Evolutionary conservation across 2,113 vertebrate genomes (phyloP), one percentile per base, ranked within the genome.

Genomic region (Amphiprion ocellaris): DNA sequence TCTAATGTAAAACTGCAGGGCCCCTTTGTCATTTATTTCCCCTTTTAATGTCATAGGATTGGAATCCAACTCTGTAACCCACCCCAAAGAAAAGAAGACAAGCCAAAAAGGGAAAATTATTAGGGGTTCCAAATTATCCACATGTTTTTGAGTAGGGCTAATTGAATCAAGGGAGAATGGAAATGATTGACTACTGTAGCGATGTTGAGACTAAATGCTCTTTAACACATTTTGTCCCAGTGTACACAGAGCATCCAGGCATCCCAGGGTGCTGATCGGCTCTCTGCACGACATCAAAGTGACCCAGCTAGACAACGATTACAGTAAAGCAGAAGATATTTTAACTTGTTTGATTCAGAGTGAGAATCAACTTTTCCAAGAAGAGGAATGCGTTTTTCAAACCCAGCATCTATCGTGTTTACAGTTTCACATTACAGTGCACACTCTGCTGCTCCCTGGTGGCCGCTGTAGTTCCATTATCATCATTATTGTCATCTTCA

Each of bases 1-100:
- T 85, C 88, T 94, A 94, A 95, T 94, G 87, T 87, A 94, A 94
- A 94, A 92, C 94, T 94, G 92, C 93, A 93, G 94, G 92, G 90
- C 92, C 90, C 87, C 86, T 93, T 94, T 95, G 93, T 93, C 87
- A 79, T 93, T 94, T 88, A 89, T 94, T 95, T 93, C 93, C 89
- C 85, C 85, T 90, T 93, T 94, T 91, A 91, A 93, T 93, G 93
- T 93, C 89, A 94, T 91, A 85, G 92, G 86, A 94, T 93, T 90
- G 93, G 91, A 95, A 95, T 94, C 94, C 77, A 82, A 91, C 90
- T 93, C 77, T 30, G 47, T 77, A 86, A 79, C 72, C 88, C 82
- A 82, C 75, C 89, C 91, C 86, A 79, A 90, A 89, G 83, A 89
- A 75, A 82, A 76, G 69, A 83, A 59, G 65, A 81, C 16, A 61